Evolutionary conservation across 1,140 invertebrate genomes (phyloP).

Genomic region (Dreissena rostriformis): DNA sequence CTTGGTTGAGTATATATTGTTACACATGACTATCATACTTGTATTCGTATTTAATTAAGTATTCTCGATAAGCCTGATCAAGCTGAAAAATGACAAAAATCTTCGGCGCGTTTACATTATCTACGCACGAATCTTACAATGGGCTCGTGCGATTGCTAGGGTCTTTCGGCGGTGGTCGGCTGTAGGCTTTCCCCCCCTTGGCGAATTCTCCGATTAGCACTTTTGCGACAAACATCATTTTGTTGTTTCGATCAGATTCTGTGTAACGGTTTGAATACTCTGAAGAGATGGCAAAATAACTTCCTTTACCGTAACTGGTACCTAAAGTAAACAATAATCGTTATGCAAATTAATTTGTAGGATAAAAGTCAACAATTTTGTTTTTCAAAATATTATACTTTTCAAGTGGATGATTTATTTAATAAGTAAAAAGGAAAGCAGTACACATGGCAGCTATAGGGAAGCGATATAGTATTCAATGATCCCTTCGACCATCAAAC

Average conservation of each 20-base stretch:
- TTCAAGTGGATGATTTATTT: no score
- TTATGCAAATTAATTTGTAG: no score
- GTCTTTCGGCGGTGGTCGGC: conserved; percentile 62
- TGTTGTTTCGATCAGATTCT: not conserved
- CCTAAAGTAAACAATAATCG: conserved; percentile 34
- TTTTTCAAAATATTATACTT: no score
- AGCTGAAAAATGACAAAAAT: conserved; percentile 71
- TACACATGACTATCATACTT: not conserved
- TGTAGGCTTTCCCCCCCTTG: conserved; percentile 48
- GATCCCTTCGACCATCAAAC: no score
- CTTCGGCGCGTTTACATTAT: conserved; percentile 58
- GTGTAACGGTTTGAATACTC: conserved; percentile 61
- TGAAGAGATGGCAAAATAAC: conserved; percentile 67
- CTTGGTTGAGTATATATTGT: not conserved
- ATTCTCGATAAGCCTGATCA: conserved; percentile 71
- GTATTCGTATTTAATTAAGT: conserved; percentile 65
- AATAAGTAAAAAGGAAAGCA: no score
- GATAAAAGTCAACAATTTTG: no score
- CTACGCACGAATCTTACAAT: conserved; percentile 69
- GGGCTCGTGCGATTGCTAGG: conserved; percentile 36
- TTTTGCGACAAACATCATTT: conserved; percentile 61
- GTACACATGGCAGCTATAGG: no score
- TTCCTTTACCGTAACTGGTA: conserved; percentile 67
- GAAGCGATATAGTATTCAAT: no score
- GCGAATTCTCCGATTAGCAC: conserved; percentile 68